Evolutionary conservation across 2,797 vertebrate species (phyloP), one percentile per base, ranked within the genome.

Genomic region (Masticophis lateralis): DNA sequence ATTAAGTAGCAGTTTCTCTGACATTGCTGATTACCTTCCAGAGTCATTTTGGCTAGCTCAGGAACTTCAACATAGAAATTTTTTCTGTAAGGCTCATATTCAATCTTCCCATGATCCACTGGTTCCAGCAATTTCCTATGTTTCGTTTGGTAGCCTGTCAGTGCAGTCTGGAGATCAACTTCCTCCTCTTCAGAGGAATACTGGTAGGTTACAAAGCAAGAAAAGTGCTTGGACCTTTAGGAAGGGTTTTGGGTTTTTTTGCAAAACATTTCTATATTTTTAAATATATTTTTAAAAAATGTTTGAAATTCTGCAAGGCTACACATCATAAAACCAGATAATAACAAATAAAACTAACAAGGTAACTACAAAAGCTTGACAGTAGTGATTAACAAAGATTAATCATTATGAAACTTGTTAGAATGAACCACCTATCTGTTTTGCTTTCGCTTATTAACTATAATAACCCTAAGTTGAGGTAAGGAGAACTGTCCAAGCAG

Each of bases 31-130:
- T 96, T 97, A 99, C 99, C 99, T 95, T 99, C 99, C 86, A 96
- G 97, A 66, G 97, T 98, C 99, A 99, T 99, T 97, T 98, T 99
- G 93, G 98, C 98, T 61, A 99, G 97, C 94, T 99, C 99, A 86
- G 99, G 99, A 94, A 99, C 99, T 97, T 99, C 99, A 69, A 99
- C 99, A 0, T 99, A 99, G 97, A 99, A 99, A 96, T 99, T 99
- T 96, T 99, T 99, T 94, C 99, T 98, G 96, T 98, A 99, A 1
- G 98, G 4, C 92, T 99, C 99, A 57, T 99, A 99, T 95, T 99
- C 98, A 95, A 99, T 99, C 97, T 99, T 99, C 90, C 98, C 98
- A 93, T 99, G 99, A 98, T 99, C 99, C 22, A 99, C 99, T 10
- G 99, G 99, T 97, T 99, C 99, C 32, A 99, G 97, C 89, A 99